Conservation (phyloP, 2,797 vertebrate genomes). For the Gymnopithys bicolor region DNA sequence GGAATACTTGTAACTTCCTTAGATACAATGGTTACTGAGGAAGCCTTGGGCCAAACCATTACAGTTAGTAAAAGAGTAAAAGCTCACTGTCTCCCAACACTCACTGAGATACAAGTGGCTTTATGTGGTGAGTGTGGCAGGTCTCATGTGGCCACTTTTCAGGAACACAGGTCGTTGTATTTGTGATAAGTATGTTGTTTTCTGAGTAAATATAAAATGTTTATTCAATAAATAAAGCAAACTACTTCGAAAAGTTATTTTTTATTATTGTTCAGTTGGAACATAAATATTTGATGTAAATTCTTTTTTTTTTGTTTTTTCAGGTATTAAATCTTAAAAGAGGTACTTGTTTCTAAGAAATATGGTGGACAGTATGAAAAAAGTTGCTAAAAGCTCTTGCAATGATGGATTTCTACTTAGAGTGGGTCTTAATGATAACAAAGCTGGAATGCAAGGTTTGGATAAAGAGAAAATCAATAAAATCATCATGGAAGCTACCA, state of each 20-base stretch:
- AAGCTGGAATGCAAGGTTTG: slow-evolving; percentile 97
- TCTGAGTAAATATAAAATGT: background rate
- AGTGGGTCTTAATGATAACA: slow-evolving; percentile 97
- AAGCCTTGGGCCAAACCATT: no score
- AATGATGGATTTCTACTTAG: slow-evolving; percentile 85
- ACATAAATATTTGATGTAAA: background rate
- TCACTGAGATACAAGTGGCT: background rate
- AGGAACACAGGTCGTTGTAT: background rate
- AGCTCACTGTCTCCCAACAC: background rate
- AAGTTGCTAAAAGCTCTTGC: slow-evolving; percentile 10
- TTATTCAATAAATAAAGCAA: background rate
- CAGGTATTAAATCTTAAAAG: slow-evolving; percentile 13
- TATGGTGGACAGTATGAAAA: slow-evolving; percentile 54
- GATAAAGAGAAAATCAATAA: slow-evolving; percentile 97
- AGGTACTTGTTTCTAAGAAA: background rate
- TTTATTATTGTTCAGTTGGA: background rate
- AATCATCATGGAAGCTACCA: slow-evolving; percentile 94
- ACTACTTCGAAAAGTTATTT: background rate
- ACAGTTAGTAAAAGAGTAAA: background rate
- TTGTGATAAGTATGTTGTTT: background rate
- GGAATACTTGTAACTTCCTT: no score
- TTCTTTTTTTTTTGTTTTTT: background rate
- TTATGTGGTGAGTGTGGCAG: background rate
- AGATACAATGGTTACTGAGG: no score
- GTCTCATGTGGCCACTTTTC: background rate